Evolutionary conservation across 2,888 invertebrate genomes (phyloP), one percentile per base, ranked within the genome.

Genomic region (Sinohyriopsis cumingii): DNA sequence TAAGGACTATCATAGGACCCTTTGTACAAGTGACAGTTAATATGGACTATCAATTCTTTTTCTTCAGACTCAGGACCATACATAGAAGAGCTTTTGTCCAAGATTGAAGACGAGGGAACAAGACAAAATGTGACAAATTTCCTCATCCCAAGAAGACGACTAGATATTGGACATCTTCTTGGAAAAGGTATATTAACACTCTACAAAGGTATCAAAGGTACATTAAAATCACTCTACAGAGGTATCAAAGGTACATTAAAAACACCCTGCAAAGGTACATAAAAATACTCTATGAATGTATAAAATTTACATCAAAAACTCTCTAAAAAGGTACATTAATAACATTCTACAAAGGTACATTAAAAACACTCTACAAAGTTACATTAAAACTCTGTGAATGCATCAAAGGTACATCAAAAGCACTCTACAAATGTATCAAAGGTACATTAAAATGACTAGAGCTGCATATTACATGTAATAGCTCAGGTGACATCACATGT

Each of bases 91-190:
- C 73, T 88, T 33, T 71, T 89, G 57, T 75, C 79, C 19, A 79
- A 83, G 53, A 82, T 89, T 24, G 84, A 84, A 59, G 85, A 87
- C 73, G 81, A 84, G n/a, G 81, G 79, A 6, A 68, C 83, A 5
- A 77, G 83, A 54, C 83, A 84, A 53, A 84, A 76, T 54, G 81
- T 87, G 28, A 73, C 75, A 24, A 82, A 84, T 25, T 81, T 87
- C 56, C 73, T 87, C 6, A 82, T 87, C 54, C 77, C 84, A 20
- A 72, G 85, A 15, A 80, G 80, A 64, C 81, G 81, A 63, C 69
- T 87, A 55, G 82, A 84, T 66, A 76, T 87, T 19, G 86, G 86
- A 5, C 85, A 86, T 71, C 69, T 87, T 3, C 74, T 87, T 15
- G 86, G 84, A 3, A 86, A 86, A 84, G 87, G 87, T 85, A 64